Evolutionary conservation across 2,888 invertebrate genomes (phyloP), one percentile per base, ranked within the genome.

Genomic region (Trachelus tabidus): DNA sequence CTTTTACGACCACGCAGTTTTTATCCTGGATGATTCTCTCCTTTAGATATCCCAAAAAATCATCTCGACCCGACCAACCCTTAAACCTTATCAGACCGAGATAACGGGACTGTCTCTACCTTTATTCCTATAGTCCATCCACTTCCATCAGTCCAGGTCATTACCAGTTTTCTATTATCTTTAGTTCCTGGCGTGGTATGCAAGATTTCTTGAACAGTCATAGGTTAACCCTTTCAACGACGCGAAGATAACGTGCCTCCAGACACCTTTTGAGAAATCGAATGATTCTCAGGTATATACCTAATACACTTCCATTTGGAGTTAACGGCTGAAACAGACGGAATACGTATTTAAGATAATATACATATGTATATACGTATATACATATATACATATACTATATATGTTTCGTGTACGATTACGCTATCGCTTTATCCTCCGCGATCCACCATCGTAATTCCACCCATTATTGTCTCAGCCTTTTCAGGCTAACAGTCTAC

Each of bases 171-270:
- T 76, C 81, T 75, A 85, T 87, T 88, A 88, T 88, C 88, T 87
- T 87, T 86, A 86, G 85, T 81, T 82, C 84, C 79, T 80, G 81
- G 79, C 75, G 83, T 77, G 86, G 86, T 86, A 87, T 86, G 88
- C 82, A 81, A 81, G 79, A 33, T 69, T 79, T 80, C 79, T 76
- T 79, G 75, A 75, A 77, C 76, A 75, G 76, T 76, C 84, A 75
- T 78, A 80, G 83, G 82, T 83, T 80, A 84, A 86, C 88, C 89
- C 89, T 89, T 88, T 89, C 87, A 89, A 83, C 85, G 85, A 82
- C 83, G 82, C 81, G 80, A 34, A 87, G 89, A 89, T 89, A 89
- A 86, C 82, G 85, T 83, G 85, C 85, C 85, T 83, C 79, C 83
- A 83, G 84, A 86, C 87, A 86, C 86, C 87, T 85, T 82, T 80